These are phyloP conservation scores for Nycticryphes semicollaris DNA, from an alignment of 2,113 vertebrate genomes.

Conservation along the genomic window DNA sequence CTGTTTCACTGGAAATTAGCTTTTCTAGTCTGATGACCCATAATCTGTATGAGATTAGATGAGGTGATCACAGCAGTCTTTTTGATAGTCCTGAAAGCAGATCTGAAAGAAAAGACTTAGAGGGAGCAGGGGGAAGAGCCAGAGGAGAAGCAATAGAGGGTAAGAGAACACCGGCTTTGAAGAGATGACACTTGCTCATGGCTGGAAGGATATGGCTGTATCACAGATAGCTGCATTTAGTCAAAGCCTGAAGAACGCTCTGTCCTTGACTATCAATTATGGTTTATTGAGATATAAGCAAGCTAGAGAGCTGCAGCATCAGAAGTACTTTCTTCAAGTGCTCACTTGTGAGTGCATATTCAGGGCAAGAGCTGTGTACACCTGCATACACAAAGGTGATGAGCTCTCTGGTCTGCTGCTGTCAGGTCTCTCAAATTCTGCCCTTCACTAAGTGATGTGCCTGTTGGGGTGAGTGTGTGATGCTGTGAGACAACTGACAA, in stretches of 20 bases:
- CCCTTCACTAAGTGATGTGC: background rate
- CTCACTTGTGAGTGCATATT: background rate
- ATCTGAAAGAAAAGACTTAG: background rate
- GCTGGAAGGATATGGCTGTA: background rate
- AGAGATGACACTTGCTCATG: background rate
- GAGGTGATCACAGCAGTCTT: background rate
- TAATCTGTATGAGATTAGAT: background rate
- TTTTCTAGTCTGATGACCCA: background rate
- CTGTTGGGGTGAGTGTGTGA: background rate
- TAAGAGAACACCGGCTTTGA: background rate
- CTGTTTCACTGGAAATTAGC: background rate
- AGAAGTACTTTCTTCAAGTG: background rate
- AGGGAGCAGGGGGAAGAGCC: background rate
- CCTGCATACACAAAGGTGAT: background rate
- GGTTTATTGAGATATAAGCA: rapidly evolving
- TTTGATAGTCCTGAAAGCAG: background rate
- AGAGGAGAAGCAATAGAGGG: background rate
- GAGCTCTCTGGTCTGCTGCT: background rate
- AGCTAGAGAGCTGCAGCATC: background rate
- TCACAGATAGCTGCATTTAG: background rate
- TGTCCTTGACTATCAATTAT: background rate
- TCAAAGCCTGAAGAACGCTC: background rate
- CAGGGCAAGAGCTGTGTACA: background rate
- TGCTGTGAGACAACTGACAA: background rate
- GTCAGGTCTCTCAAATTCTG: background rate